Conservation (phyloP, 2,797 vertebrate genomes). For the Decapterus maruadsi region DNA sequence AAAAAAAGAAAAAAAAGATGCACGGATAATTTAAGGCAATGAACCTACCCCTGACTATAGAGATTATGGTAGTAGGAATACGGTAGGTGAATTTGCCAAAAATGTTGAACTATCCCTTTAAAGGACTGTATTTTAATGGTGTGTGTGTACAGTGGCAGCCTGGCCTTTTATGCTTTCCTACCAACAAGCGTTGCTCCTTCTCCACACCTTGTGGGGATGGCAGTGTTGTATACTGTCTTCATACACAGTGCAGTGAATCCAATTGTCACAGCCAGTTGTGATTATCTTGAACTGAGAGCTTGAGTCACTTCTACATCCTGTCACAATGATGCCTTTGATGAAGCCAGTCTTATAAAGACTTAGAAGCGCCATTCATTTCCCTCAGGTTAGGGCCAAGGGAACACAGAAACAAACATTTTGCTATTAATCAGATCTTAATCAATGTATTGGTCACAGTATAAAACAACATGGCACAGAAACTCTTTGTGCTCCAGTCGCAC, state of each 20-base stretch:
- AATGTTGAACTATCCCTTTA: too few relatives aligned
- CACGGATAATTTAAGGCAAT: too few relatives aligned
- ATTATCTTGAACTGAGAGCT: constrained; percentile 1
- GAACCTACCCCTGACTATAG: too few relatives aligned
- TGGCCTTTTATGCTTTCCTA: too few relatives aligned
- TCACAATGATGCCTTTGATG: background rate
- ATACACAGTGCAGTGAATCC: background rate
- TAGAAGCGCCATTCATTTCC: background rate
- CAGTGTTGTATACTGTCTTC: background rate
- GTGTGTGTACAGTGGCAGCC: too few relatives aligned
- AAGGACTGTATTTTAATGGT: too few relatives aligned
- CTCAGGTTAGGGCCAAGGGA: background rate
- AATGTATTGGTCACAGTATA: constrained; percentile 3
- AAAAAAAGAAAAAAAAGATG: too few relatives aligned
- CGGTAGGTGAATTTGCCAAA: too few relatives aligned
- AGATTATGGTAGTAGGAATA: too few relatives aligned
- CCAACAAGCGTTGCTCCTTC: background rate
- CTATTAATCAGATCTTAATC: constrained; percentile 11
- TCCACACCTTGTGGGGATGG: background rate
- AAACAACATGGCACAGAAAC: background rate
- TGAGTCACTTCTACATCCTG: constrained; percentile 7
- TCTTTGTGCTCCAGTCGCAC: background rate
- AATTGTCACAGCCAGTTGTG: background rate
- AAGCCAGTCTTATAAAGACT: background rate
- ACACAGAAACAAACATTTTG: background rate